A percentile compares a stretch with the other conserved stretches of the same genome.
Evolutionary conservation across 2,888 invertebrate genomes (phyloP).

Genomic region (Drosophila paramelanica): DNA sequence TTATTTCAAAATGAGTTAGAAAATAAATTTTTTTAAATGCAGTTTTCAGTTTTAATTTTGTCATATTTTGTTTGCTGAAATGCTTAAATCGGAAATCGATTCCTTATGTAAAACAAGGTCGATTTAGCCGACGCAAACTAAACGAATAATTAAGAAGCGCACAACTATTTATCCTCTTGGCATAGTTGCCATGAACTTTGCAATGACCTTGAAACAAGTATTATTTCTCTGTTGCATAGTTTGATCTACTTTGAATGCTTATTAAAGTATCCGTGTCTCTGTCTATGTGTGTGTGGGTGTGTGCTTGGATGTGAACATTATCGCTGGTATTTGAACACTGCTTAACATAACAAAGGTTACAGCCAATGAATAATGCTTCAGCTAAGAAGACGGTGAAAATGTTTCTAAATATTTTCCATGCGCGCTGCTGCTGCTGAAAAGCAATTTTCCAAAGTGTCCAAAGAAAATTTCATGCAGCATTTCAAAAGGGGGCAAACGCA

Average conservation of each 20-base stretch:
- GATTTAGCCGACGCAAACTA: too few relatives aligned
- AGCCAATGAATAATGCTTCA: slow-evolving; percentile 48
- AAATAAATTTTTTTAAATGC: too few relatives aligned
- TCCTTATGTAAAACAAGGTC: too few relatives aligned
- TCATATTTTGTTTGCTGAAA: too few relatives aligned
- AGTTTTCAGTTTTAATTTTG: too few relatives aligned
- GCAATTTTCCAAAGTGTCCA: slow-evolving; percentile 66
- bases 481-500: slow-evolving; percentile 35
- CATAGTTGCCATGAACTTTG: not conserved
- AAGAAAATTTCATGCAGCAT: slow-evolving; percentile 64
- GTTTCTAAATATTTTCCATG: slow-evolving; percentile 56
- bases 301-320: not conserved
- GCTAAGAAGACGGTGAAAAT: slow-evolving; percentile 60
- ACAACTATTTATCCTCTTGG: not conserved
- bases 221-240: not conserved
- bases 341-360: slow-evolving; percentile 38
- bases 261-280: not conserved
- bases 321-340: slow-evolving; percentile 12
- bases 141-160: too few relatives aligned
- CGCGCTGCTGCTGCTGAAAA: slow-evolving; percentile 29
- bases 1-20: too few relatives aligned
- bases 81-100: too few relatives aligned
- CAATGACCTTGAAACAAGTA: not conserved
- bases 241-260: not conserved
- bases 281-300: too few relatives aligned